phyloP scores from a whole-genome alignment of 2,797 vertebrate genomes.

The Ciconia nigra region DNA sequence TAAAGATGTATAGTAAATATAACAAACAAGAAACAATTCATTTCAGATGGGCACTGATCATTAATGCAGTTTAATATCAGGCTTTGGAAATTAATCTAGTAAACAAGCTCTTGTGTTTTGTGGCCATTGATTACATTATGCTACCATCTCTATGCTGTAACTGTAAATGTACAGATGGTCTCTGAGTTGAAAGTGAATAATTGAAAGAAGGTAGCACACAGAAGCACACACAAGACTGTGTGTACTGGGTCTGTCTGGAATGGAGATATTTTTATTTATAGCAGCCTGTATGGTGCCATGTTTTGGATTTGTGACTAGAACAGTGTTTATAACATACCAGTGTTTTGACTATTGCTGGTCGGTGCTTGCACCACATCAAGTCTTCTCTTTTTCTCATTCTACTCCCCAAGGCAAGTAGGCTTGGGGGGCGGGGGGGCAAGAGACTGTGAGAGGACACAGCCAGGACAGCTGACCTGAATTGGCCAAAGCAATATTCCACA shows the following conservation, averaged over 20 bases:
- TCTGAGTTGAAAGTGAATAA: neutral
- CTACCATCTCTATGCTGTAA: neutral
- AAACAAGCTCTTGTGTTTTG: neutral
- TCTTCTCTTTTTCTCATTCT: neutral
- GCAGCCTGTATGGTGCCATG: neutral
- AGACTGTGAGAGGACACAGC: neutral
- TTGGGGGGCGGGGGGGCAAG: neutral
- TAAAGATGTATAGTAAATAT: neutral
- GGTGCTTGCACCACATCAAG: neutral
- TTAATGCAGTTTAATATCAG: neutral
- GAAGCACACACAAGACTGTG: neutral
- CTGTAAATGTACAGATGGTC: neutral
- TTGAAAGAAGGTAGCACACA: neutral
- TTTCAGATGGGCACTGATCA: neutral
- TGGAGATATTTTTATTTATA: neutral
- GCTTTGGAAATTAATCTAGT: neutral
- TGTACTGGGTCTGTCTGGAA: neutral
- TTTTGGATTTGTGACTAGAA: neutral
- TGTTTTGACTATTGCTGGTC: neutral
- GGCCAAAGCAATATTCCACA: neutral
- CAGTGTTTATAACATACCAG: neutral
- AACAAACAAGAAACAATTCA: neutral
- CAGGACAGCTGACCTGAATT: fast-evolving
- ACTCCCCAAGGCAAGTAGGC: neutral
- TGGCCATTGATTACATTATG: neutral